phyloP scores from a whole-genome alignment of 2,797 vertebrate species.

The Schizothorax lantsangensis region DNA sequence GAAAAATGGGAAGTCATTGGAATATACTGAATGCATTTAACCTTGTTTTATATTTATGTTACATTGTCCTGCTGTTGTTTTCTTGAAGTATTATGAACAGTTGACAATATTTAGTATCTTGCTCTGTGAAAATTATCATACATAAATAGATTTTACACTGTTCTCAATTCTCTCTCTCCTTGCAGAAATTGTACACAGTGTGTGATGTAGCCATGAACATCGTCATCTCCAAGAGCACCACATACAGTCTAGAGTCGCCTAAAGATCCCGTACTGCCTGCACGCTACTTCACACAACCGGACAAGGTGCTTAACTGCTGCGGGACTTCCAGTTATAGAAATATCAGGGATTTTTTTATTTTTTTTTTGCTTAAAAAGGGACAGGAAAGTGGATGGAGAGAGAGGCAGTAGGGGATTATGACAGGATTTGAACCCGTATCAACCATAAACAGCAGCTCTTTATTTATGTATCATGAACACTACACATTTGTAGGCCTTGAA shows the following conservation, averaged over 20 bases:
- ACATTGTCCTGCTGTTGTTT: background rate
- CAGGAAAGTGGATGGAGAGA: background rate
- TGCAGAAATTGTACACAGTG: constrained; percentile 96
- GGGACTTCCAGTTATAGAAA: background rate
- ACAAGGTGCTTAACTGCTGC: constrained; percentile 83
- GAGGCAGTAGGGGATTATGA: background rate
- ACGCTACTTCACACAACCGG: constrained; percentile 95
- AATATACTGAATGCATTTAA: background rate
- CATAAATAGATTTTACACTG: background rate
- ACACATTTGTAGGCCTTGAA: background rate
- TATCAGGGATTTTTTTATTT: background rate
- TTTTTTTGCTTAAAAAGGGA: background rate
- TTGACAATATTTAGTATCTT: background rate
- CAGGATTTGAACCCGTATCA: background rate
- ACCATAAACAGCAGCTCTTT: constrained; percentile 1
- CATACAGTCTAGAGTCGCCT: constrained; percentile 98
- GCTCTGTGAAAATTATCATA: background rate
- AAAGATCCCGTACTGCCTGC: constrained; percentile 97
- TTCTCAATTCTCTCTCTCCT: background rate
- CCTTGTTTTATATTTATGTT: background rate
- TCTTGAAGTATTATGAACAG: background rate
- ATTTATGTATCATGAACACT: background rate
- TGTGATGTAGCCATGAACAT: constrained; percentile 99
- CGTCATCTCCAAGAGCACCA: constrained; percentile 98
- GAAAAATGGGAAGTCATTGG: background rate